phyloP scores from a whole-genome alignment of 1,140 invertebrate genomes.

The Ditylenchus dipsaci region DNA sequence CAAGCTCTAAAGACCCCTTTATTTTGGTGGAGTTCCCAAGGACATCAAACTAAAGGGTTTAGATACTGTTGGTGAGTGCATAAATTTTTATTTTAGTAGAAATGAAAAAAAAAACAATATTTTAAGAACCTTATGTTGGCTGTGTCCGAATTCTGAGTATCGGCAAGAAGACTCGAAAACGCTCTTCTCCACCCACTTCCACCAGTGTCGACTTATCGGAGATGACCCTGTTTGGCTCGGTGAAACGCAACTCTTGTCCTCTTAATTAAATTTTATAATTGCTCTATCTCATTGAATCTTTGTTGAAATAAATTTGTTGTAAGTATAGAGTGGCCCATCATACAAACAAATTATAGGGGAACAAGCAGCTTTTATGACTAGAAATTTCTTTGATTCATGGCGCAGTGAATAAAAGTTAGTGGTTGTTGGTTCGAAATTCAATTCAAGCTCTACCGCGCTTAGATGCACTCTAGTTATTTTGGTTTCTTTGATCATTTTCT shows the following conservation, averaged over 20 bases:
- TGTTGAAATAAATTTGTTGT: too few species aligned
- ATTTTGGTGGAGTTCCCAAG: constrained; percentile 77
- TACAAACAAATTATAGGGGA: too few species aligned
- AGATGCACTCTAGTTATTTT: too few species aligned
- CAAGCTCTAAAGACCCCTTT: constrained; percentile 79
- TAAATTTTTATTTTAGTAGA: background rate
- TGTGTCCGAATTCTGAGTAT: constrained; percentile 39
- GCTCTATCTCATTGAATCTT: too few species aligned
- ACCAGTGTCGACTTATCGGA: constrained; percentile 24
- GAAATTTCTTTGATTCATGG: too few species aligned
- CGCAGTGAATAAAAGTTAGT: too few species aligned
- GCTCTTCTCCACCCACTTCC: background rate
- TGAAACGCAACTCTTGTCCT: constrained; percentile 32
- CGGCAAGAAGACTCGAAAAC: constrained; percentile 32
- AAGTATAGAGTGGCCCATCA: too few species aligned
- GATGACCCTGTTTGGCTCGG: constrained; percentile 33
- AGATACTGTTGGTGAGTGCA: constrained; percentile 39
- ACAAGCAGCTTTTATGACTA: too few species aligned
- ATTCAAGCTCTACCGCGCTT: too few species aligned
- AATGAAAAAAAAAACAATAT: background rate
- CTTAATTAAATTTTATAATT: constrained; percentile 26
- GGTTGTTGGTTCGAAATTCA: too few species aligned
- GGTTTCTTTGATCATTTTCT: too few species aligned
- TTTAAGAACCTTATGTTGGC: constrained; percentile 43
- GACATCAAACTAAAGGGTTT: constrained; percentile 45